These are phyloP conservation scores for Ispidina lecontei DNA, from an alignment of 2,797 vertebrate species.

Conservation along the genomic window DNA sequence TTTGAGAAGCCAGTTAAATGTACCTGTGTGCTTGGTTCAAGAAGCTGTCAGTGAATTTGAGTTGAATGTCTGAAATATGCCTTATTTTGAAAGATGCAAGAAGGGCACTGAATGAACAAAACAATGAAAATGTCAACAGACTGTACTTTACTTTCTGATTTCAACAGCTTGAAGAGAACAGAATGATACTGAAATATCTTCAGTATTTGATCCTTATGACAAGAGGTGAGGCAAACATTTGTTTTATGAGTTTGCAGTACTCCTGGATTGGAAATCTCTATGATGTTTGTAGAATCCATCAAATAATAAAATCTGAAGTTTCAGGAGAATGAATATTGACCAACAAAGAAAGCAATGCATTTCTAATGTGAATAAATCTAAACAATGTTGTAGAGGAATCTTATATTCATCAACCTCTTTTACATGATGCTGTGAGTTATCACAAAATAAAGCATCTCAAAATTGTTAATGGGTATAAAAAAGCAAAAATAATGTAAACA, in stretches of 20 bases:
- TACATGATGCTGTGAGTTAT: neutral
- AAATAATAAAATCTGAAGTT: constrained; percentile 20
- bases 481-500: neutral
- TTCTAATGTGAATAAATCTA: neutral
- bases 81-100: neutral
- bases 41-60: neutral
- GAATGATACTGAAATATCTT: neutral
- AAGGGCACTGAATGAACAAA: neutral
- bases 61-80: neutral
- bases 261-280: neutral
- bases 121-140: neutral
- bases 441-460: neutral
- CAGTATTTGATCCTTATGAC: neutral
- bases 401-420: neutral
- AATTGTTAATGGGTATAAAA: neutral
- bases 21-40: neutral
- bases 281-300: neutral
- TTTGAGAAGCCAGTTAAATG: neutral
- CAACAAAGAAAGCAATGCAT: neutral
- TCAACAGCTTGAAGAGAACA: neutral
- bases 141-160: neutral
- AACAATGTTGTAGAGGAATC: neutral
- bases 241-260: neutral
- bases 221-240: neutral
- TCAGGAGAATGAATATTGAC: neutral